Percentiles rank a stretch among this genome's conserved stretches.
Conservation (phyloP, 2,113 vertebrate genomes). For the Etheostoma cragini region DNA sequence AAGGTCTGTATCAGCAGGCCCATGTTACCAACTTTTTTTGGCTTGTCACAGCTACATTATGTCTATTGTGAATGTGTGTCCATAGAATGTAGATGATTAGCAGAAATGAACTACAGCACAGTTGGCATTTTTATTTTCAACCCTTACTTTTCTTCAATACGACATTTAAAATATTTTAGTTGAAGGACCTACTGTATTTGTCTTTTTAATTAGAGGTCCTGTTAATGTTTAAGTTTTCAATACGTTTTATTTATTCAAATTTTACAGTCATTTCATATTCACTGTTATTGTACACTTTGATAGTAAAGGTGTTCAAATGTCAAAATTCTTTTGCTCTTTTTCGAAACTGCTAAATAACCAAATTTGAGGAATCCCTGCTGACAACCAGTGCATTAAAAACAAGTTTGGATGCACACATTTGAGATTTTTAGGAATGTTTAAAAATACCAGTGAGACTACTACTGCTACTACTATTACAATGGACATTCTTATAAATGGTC, state of each 20-base stretch:
- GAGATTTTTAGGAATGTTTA: background rate
- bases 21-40: background rate
- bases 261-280: background rate
- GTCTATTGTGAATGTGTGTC: background rate
- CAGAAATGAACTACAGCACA: background rate
- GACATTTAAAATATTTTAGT: background rate
- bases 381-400: background rate
- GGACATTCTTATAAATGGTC: background rate
- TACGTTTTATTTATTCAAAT: background rate
- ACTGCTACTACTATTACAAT: background rate
- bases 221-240: background rate
- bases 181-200: background rate
- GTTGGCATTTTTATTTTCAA: too few relatives aligned
- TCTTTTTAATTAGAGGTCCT: background rate
- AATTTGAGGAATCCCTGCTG: too few relatives aligned
- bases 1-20: background rate
- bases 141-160: background rate
- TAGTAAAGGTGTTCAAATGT: too few relatives aligned
- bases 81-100: background rate
- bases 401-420: background rate
- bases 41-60: background rate
- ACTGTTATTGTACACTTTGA: background rate
- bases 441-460: background rate
- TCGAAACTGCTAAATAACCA: too few relatives aligned
- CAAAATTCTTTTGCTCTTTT: too few relatives aligned